Percentiles rank a stretch among this genome's conserved stretches.
These are phyloP conservation scores for Ornithoptera alexandrae DNA, from an alignment of 2,888 invertebrate genomes.

Conservation along the genomic window DNA sequence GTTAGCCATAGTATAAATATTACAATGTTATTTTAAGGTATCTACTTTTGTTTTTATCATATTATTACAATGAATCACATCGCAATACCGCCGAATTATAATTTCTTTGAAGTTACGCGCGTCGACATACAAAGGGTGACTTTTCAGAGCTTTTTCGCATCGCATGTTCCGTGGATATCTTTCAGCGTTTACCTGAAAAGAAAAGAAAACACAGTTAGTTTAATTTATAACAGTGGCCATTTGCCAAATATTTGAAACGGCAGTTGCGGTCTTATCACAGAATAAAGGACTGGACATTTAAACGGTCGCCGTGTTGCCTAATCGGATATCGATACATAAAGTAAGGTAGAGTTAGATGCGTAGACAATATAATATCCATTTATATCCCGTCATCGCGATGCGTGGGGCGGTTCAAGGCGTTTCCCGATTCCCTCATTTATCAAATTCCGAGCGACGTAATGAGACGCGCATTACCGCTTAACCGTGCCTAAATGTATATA, in stretches of 20 bases:
- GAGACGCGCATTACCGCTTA: constrained; percentile 63
- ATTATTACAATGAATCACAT: constrained; percentile 12
- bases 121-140: constrained; percentile 41
- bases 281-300: constrained; percentile 68
- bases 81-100: constrained; percentile 35
- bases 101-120: constrained; percentile 39
- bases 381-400: constrained; percentile 74
- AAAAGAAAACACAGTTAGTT: constrained; percentile 66
- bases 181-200: constrained; percentile 77
- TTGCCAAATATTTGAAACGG: constrained; percentile 76
- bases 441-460: constrained; percentile 70
- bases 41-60: not conserved
- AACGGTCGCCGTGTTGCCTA: constrained; percentile 53
- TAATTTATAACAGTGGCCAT: constrained; percentile 74
- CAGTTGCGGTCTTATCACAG: constrained; percentile 69
- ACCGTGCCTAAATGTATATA: constrained; percentile 44
- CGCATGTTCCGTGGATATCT: constrained; percentile 54
- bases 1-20: constrained; percentile 3
- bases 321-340: constrained; percentile 64
- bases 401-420: constrained; percentile 71
- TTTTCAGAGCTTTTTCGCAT: constrained; percentile 51
- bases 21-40: not conserved
- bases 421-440: constrained; percentile 77
- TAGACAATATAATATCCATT: constrained; percentile 77
- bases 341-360: constrained; percentile 68